Evolutionary conservation across 2,888 invertebrate species (phyloP).

Genomic region (Rhagonycha fulva): DNA sequence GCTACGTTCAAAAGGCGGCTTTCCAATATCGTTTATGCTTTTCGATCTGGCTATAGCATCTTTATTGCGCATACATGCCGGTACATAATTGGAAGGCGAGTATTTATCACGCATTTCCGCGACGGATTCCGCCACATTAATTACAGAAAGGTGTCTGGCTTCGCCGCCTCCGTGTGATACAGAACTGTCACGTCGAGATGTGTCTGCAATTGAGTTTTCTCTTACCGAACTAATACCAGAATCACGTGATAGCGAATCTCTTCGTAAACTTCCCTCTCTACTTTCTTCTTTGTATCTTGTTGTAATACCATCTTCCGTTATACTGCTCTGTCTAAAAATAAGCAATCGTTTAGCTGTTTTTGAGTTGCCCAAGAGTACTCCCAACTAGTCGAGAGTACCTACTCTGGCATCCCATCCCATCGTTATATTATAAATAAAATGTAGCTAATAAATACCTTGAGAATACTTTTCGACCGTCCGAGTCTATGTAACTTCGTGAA

Average conservation of each 20-base stretch:
- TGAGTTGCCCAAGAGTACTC: not conserved
- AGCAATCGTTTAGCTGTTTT: not conserved
- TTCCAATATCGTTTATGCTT: slow-evolving; percentile 64
- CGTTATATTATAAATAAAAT: no score
- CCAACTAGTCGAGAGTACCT: not conserved
- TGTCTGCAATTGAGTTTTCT: slow-evolving; percentile 51
- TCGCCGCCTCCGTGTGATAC: slow-evolving; percentile 31
- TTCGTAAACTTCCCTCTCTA: slow-evolving; percentile 45
- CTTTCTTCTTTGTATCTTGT: slow-evolving; percentile 56
- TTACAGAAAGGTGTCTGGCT: slow-evolving; percentile 31
- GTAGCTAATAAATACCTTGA: slow-evolving; percentile 46
- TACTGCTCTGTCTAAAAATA: slow-evolving; percentile 49
- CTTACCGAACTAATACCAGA: slow-evolving; percentile 49
- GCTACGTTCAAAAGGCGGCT: slow-evolving; percentile 50
- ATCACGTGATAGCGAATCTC: slow-evolving; percentile 47
- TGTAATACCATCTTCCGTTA: slow-evolving; percentile 54
- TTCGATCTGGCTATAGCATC: slow-evolving; percentile 57
- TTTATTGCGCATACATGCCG: slow-evolving; percentile 53
- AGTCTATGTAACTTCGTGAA: slow-evolving; percentile 60
- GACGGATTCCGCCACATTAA: slow-evolving; percentile 51
- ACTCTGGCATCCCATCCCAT: not conserved
- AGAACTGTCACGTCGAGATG: slow-evolving; percentile 62
- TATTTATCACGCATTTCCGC: slow-evolving; percentile 77
- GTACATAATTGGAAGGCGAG: slow-evolving; percentile 75
- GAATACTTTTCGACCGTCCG: slow-evolving; percentile 59